Evolutionary conservation across 2,888 invertebrate species (phyloP).

Genomic region (Latrodectus elegans): DNA sequence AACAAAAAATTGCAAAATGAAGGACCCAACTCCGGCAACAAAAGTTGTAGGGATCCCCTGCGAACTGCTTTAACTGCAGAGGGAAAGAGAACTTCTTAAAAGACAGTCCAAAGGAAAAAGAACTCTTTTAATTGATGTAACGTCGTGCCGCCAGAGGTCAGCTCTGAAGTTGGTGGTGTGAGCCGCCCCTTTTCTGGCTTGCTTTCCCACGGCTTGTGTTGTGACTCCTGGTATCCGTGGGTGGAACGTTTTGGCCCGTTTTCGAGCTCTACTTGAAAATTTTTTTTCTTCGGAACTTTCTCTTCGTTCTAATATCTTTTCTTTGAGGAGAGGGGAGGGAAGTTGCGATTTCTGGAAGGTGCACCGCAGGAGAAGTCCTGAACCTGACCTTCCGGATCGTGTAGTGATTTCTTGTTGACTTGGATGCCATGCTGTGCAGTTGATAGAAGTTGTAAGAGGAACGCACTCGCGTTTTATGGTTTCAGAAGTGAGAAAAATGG

Average conservation of each 20-base stretch:
- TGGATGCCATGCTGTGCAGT: constrained; percentile 14
- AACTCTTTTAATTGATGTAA: constrained; percentile 63
- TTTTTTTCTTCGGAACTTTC: background rate
- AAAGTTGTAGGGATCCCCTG: constrained; percentile 38
- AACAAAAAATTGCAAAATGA: no score
- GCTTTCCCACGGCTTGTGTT: constrained; percentile 44
- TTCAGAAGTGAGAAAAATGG: background rate
- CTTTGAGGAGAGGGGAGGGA: no score
- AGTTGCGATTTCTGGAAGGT: no score
- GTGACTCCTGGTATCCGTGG: constrained; percentile 36
- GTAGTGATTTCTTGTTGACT: background rate
- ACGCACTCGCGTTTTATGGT: background rate
- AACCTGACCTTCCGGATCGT: constrained; percentile 43
- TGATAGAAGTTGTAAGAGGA: constrained; percentile 15
- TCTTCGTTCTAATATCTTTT: no score
- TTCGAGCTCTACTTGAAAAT: background rate
- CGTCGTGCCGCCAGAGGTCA: constrained; percentile 66
- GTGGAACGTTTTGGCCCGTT: constrained; percentile 41
- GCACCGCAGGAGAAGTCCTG: background rate
- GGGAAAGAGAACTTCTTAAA: constrained; percentile 29
- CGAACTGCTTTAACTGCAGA: constrained; percentile 18
- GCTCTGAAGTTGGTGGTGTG: constrained; percentile 21
- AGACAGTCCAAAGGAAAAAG: constrained; percentile 46
- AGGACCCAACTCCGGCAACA: constrained; percentile 14
- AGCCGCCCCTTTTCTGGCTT: constrained; percentile 38